Base-by-base conservation (phyloP, 2,888 invertebrate species). In the Patella depressa region DNA sequence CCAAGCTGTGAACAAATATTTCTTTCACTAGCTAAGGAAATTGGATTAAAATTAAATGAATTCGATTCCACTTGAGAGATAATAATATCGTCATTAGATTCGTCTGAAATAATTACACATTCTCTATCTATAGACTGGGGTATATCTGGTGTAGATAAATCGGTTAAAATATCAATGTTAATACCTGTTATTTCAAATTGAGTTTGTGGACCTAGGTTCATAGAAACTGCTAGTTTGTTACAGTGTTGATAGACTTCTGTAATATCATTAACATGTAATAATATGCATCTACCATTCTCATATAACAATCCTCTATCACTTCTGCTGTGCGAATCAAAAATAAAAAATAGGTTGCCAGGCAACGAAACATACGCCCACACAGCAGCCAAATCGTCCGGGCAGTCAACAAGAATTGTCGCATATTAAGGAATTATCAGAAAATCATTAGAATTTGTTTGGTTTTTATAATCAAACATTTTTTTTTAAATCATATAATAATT, bases 121-220 rank as follows among this genome's bases (percentile, higher is more conserved):
- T 29, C 29, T 29, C 29, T 2, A 29, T 29, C 29, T 29, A 29
- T 29, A 29, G 29, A 29, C 29, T 29, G 29, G 29, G 29, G 29
- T 29, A 29, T 29, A n/a, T 59, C 59, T 5, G 15, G 4, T 14
- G 15, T 59, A 5, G 59, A 5, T 29, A 29, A 29, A 59, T 59
- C 59, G 19, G 5, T 59, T n/a, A 29, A 29, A 29, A 29, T 29
- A 29, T 5, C 7, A 59, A 59, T 19, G 19, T 59, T 59, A 59
- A 59, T 59, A 59, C 59, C 59, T n/a, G 59, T 59, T 59, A 59
- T 59, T 59, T 59, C 59, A 59, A 15, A 59, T 59, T 59, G 59
- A 17, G 17, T 19, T 59, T n/a, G 19, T 19, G 17, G 17, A 59
- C 19, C 19, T 14, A 59, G 19, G 5, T 59, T 59, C 59, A 59